These are phyloP conservation scores for Mus caroli DNA, from an alignment of 2,797 vertebrate genomes.

Conservation along the genomic window DNA sequence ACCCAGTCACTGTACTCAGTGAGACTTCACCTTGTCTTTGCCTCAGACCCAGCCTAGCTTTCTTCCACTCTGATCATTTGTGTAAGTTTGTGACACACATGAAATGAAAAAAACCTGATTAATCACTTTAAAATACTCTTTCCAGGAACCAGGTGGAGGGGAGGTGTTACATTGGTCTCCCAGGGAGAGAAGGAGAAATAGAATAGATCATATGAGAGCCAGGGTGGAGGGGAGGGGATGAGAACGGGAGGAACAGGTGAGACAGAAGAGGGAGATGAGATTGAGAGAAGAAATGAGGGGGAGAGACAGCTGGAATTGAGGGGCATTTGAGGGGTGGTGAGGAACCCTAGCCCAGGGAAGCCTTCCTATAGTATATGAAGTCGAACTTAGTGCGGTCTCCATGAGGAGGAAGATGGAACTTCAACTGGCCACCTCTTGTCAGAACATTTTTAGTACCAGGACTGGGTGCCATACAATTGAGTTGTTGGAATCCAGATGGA, in stretches of 20 bases:
- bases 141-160: background rate
- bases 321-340: no score
- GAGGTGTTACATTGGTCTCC: background rate
- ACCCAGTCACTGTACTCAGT: background rate
- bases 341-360: background rate
- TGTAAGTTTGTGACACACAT: conserved; percentile 23
- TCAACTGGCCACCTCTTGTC: background rate
- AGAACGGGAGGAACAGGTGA: background rate
- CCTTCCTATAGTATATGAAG: background rate
- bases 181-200: background rate
- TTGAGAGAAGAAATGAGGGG: background rate
- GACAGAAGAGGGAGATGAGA: background rate
- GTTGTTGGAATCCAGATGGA: background rate
- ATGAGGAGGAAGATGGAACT: background rate
- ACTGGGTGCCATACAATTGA: background rate
- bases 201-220: background rate
- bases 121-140: conserved; percentile 53
- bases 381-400: background rate
- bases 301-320: background rate
- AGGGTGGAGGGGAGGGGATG: no score
- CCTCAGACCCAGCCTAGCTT: background rate
- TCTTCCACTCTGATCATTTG: background rate
- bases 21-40: background rate
- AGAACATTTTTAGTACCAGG: background rate
- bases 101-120: background rate